These are phyloP conservation scores for Sarcophaga bullata DNA, from an alignment of 1,140 invertebrate genomes.

Conservation along the genomic window DNA sequence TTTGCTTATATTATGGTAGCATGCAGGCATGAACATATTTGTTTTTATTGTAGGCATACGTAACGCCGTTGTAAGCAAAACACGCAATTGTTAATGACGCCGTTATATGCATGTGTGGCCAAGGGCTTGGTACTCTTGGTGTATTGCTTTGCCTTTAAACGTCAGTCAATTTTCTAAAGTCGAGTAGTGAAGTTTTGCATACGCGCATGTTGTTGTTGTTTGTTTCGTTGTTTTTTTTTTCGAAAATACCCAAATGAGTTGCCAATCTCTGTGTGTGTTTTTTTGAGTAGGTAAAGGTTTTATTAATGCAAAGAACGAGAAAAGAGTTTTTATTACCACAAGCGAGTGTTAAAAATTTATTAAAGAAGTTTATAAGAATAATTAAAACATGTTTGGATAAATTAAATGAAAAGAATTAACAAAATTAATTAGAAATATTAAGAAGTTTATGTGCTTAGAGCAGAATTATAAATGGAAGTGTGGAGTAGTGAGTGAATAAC, in stretches of 20 bases:
- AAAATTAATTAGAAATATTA: not conserved
- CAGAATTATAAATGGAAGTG: not conserved
- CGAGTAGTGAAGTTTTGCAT: constrained; percentile 18
- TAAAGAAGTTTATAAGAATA: too few species aligned
- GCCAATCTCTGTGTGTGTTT: not conserved
- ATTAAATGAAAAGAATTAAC: not conserved
- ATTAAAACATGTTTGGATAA: not conserved
- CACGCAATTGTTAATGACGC: not conserved
- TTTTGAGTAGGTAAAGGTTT: constrained; percentile 12
- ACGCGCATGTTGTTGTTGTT: constrained; percentile 6
- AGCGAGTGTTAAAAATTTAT: too few species aligned
- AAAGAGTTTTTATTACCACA: too few species aligned
- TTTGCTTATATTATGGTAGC: too few species aligned
- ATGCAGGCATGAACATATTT: too few species aligned
- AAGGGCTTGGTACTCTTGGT: constrained; percentile 1
- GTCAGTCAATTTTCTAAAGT: constrained; percentile 18
- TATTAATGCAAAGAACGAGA: not conserved
- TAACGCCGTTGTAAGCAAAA: not conserved
- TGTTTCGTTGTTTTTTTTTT: not conserved
- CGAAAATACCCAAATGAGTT: not conserved
- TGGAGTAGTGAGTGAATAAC: constrained; percentile 1
- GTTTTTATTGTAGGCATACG: too few species aligned
- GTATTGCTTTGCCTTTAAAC: constrained; percentile 1
- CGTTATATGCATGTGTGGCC: not conserved
- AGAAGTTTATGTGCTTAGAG: not conserved